Conservation (phyloP, 2,888 invertebrate species). For the Drosophila mimica region DNA sequence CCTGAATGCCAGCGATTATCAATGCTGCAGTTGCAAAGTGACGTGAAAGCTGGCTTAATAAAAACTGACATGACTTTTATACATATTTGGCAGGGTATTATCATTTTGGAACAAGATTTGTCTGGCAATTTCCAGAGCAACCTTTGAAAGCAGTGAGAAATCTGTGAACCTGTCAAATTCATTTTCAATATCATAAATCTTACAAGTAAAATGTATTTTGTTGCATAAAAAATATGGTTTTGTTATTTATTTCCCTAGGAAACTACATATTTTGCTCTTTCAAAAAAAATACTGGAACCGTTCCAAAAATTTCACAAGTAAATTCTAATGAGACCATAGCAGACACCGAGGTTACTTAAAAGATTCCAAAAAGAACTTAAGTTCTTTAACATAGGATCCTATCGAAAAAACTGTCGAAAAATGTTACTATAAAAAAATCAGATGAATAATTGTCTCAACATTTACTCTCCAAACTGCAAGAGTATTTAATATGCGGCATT, state of each 20-base stretch:
- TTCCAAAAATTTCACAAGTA: no score
- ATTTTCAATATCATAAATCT: no score
- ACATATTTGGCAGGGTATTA: neutral
- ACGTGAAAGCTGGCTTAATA: slow-evolving; percentile 17
- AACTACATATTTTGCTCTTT: accelerated
- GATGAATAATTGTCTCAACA: neutral
- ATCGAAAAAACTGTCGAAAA: neutral
- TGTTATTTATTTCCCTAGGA: neutral
- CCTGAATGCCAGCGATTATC: slow-evolving; percentile 55
- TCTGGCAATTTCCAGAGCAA: neutral
- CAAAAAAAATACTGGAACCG: no score
- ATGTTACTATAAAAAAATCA: neutral
- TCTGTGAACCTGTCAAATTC: no score
- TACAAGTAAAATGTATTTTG: no score
- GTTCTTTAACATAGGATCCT: neutral
- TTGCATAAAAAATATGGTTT: no score
- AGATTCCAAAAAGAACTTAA: neutral
- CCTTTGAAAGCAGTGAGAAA: neutral
- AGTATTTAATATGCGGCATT: slow-evolving; percentile 13
- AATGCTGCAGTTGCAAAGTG: slow-evolving; percentile 24
- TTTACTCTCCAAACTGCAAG: neutral
- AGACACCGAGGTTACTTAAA: neutral
- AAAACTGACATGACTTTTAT: neutral
- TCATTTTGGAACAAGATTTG: neutral
- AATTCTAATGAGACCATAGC: neutral